phyloP scores from a whole-genome alignment of 2,113 vertebrate species.

The Leucosticte australis region DNA sequence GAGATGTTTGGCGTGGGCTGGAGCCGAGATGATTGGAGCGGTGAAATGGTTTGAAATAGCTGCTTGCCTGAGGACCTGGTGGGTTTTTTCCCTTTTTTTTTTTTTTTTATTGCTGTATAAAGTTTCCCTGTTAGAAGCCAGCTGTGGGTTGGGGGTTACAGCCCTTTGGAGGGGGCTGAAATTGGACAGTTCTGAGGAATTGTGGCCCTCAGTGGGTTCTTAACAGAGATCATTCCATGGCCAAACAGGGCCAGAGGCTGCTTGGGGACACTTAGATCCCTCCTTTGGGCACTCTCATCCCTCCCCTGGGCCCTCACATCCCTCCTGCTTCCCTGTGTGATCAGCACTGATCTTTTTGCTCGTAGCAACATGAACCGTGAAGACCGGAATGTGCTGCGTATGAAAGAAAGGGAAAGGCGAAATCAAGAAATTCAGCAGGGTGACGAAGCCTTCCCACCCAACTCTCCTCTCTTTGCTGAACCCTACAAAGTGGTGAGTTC shows the following conservation, averaged over 20 bases:
- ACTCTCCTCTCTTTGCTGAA: slow-evolving; percentile 97
- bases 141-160: neutral
- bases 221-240: neutral
- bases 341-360: slow-evolving; percentile 69
- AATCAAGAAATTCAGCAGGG: slow-evolving; percentile 92
- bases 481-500: slow-evolving; percentile 97
- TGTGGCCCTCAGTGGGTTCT: neutral
- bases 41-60: neutral
- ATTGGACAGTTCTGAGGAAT: neutral
- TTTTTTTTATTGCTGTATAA: neutral
- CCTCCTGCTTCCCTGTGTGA: slow-evolving; percentile 12
- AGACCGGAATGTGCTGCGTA: slow-evolving; percentile 99
- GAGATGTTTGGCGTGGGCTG: neutral
- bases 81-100: neutral
- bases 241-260: neutral
- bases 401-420: slow-evolving; percentile 93
- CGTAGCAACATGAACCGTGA: slow-evolving; percentile 99
- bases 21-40: neutral
- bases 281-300: neutral
- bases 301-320: neutral
- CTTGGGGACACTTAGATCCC: neutral
- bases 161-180: neutral
- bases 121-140: neutral
- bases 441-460: slow-evolving; percentile 95
- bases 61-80: slow-evolving; percentile 18